A percentile compares a stretch with the other conserved stretches of the same genome.
phyloP scores from a whole-genome alignment of 2,113 vertebrate genomes.

The Otis tarda region DNA sequence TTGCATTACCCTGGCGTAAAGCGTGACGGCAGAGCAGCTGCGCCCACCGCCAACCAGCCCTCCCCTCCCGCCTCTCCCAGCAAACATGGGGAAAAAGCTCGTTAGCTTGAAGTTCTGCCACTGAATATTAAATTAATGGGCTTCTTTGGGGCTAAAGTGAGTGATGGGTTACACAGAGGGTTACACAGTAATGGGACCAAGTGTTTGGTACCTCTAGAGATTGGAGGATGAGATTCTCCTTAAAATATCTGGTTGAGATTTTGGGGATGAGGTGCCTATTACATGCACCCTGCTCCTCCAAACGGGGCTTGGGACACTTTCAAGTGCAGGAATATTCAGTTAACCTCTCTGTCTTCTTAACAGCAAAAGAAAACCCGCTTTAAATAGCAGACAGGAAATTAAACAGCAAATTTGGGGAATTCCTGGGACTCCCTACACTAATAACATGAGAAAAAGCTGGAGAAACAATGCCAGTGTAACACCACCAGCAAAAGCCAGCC shows the following conservation, averaged over 20 bases:
- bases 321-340: not conserved
- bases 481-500: not conserved
- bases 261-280: not conserved
- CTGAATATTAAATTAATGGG: not conserved
- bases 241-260: not conserved
- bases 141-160: not conserved
- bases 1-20: not conserved
- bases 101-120: not conserved
- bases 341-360: not conserved
- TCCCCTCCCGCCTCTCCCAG: not conserved
- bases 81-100: not conserved
- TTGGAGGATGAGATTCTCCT: not conserved
- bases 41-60: not conserved
- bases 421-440: not conserved
- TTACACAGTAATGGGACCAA: not conserved
- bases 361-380: not conserved
- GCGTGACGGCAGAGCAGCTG: not conserved
- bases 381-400: not conserved
- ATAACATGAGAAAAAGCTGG: not conserved
- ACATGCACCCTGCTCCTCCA: not conserved
- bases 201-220: not conserved
- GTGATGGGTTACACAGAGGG: not conserved
- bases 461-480: not conserved
- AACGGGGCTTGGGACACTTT: accelerated
- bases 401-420: not conserved